A percentile compares a stretch with the other conserved stretches of the same genome.
These are phyloP conservation scores for Eilema sororculum DNA, from an alignment of 2,888 invertebrate genomes.

Conservation along the genomic window DNA sequence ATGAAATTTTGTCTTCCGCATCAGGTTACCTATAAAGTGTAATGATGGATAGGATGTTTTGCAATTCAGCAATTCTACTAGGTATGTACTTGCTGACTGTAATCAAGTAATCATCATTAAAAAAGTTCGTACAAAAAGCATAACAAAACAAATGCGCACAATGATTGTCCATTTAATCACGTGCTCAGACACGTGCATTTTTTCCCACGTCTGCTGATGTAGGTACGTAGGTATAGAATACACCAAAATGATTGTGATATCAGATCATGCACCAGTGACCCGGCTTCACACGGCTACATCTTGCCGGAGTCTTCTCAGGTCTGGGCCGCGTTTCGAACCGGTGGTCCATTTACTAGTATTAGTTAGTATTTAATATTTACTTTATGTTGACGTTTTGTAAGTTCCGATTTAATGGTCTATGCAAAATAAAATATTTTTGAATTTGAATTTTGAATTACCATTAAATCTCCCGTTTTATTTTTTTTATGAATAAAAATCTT, in stretches of 20 bases:
- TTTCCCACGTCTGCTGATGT: background rate
- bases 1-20: background rate
- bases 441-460: too few relatives aligned
- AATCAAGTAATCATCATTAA: too few relatives aligned
- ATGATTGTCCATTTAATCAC: constrained; percentile 1
- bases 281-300: background rate
- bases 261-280: background rate
- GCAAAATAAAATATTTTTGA: too few relatives aligned
- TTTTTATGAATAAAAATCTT: background rate
- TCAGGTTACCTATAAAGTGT: background rate
- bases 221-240: too few relatives aligned
- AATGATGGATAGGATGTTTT: background rate
- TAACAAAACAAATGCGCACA: background rate
- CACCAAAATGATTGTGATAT: background rate
- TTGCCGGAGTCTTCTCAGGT: too few relatives aligned
- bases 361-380: too few relatives aligned
- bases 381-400: too few relatives aligned
- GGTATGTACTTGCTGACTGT: background rate
- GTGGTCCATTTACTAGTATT: too few relatives aligned
- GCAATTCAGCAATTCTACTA: background rate
- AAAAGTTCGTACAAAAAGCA: background rate
- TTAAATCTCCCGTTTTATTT: background rate
- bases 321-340: too few relatives aligned
- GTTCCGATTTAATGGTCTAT: too few relatives aligned
- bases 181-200: background rate